Conservation (phyloP, 2,888 invertebrate genomes). For the Bimastos eiseni region DNA sequence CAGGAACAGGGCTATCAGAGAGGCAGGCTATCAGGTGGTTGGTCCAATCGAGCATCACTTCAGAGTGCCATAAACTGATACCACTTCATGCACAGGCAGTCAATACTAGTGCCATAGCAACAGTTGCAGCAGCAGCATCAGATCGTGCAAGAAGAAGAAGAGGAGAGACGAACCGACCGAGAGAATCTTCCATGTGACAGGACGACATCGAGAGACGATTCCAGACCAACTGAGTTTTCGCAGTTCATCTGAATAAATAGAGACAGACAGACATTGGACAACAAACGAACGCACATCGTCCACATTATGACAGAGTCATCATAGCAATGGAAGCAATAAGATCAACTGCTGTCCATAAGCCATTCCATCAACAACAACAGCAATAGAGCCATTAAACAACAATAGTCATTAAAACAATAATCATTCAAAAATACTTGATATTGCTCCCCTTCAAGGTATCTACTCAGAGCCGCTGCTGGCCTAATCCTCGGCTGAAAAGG, state of each 20-base stretch:
- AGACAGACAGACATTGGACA: background rate
- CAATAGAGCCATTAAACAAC: no score
- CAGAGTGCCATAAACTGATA: background rate
- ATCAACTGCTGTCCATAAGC: no score
- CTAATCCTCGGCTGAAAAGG: no score
- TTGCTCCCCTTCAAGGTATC: no score
- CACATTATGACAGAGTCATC: background rate
- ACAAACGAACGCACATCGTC: no score
- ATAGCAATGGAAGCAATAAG: no score
- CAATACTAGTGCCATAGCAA: background rate
- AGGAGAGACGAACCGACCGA: constrained; percentile 65
- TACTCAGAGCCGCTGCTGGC: no score
- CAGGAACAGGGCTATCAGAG: background rate
- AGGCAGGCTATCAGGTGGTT: background rate
- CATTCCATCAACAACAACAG: no score
- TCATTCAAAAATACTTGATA: no score
- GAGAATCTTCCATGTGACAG: constrained; percentile 72
- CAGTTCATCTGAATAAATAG: constrained; percentile 70
- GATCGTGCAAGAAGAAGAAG: background rate
- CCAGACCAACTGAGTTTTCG: constrained; percentile 91
- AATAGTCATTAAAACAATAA: no score
- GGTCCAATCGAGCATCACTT: background rate
- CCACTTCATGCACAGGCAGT: background rate
- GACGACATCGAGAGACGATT: constrained; percentile 82
- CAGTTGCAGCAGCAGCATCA: background rate